A percentile compares a stretch with the other conserved stretches of the same genome.
Evolutionary conservation across 2,888 invertebrate species (phyloP).

Genomic region (Dexiosoma caninum): DNA sequence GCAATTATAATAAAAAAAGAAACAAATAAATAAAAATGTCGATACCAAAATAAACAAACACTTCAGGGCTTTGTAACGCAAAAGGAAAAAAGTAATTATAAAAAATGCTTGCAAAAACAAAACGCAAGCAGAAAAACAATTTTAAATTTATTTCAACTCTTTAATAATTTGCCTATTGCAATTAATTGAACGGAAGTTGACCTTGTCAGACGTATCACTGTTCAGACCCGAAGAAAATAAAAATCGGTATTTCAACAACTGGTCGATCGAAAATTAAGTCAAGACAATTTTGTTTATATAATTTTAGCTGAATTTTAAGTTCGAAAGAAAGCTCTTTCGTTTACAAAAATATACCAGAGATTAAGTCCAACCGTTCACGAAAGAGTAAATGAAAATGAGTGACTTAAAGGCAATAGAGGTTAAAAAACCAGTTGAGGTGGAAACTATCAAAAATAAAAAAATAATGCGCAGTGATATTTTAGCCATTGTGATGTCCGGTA

Average conservation of each 20-base stretch:
- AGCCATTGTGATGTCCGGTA: constrained; percentile 50
- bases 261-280: too few relatives aligned
- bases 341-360: not conserved
- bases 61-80: not conserved
- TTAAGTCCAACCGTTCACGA: not conserved
- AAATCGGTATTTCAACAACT: too few relatives aligned
- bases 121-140: not conserved
- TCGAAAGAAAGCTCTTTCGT: not conserved
- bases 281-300: too few relatives aligned
- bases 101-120: not conserved
- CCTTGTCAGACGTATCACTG: too few relatives aligned
- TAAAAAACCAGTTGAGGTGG: constrained; percentile 27
- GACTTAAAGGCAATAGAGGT: constrained; percentile 23
- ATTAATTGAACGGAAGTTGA: constrained; percentile 7
- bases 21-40: not conserved
- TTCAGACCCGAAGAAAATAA: too few relatives aligned
- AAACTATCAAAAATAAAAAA: constrained; percentile 31
- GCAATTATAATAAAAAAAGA: not conserved
- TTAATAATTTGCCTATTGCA: constrained; percentile 10
- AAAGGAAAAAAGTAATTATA: not conserved
- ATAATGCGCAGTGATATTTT: constrained; percentile 31
- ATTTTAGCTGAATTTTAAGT: not conserved
- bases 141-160: constrained; percentile 1
- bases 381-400: constrained; percentile 18
- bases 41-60: constrained; percentile 19